These are phyloP conservation scores for Rhopalosiphum padi DNA, from an alignment of 1,140 invertebrate genomes.

Conservation along the genomic window DNA sequence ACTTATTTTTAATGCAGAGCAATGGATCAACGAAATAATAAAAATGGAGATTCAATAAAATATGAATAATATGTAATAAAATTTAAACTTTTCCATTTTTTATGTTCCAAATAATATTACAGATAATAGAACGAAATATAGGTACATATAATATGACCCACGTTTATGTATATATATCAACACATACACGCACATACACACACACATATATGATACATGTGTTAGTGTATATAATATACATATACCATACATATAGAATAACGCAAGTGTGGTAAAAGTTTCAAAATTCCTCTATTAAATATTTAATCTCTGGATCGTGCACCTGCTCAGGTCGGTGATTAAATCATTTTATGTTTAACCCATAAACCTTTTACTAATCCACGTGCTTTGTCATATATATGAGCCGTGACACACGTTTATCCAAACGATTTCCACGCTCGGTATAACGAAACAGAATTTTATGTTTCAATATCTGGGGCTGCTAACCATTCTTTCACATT, in stretches of 20 bases:
- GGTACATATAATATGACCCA: not conserved
- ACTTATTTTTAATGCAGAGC: no score
- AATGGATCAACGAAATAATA: not conserved
- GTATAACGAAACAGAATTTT: conserved; percentile 28
- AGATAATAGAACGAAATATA: not conserved
- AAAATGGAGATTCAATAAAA: conserved; percentile 33
- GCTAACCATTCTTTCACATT: not conserved
- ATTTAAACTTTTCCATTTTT: conserved; percentile 25
- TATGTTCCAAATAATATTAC: conserved; percentile 34
- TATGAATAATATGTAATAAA: not conserved
- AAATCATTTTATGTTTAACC: conserved; percentile 54
- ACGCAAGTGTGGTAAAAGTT: conserved; percentile 50
- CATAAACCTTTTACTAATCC: conserved; percentile 54
- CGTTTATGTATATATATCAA: not conserved
- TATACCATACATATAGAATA: not conserved
- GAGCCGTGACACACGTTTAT: conserved; percentile 48
- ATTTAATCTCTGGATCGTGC: conserved; percentile 54
- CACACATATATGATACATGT: not conserved
- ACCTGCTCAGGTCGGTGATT: conserved; percentile 45
- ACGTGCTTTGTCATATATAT: conserved; percentile 27
- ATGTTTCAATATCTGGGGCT: conserved; percentile 18
- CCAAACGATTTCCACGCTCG: conserved; percentile 26
- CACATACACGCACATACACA: not conserved
- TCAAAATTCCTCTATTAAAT: conserved; percentile 53
- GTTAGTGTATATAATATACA: not conserved